Evolutionary conservation across 2,113 vertebrate genomes (phyloP).

Genomic region (zebrafish (Danio rerio)): DNA sequence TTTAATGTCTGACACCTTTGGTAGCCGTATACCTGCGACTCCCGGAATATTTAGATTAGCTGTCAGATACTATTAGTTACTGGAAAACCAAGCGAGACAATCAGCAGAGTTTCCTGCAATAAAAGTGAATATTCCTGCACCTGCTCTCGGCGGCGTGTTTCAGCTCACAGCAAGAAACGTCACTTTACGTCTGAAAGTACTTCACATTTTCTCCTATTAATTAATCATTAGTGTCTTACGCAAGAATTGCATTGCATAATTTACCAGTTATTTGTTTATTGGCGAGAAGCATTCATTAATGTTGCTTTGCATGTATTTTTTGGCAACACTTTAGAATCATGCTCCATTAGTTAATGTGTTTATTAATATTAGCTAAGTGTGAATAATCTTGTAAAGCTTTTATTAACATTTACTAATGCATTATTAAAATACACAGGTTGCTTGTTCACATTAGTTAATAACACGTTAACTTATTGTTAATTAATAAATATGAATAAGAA

Average conservation of each 20-base stretch:
- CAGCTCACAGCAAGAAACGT: not conserved
- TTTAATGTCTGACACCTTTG: not conserved
- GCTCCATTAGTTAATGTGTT: too few relatives aligned
- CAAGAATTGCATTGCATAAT: constrained; percentile 1
- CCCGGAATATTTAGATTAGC: constrained; percentile 23
- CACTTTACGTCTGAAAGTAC: not conserved
- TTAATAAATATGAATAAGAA: too few relatives aligned
- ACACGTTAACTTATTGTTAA: too few relatives aligned
- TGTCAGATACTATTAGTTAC: not conserved
- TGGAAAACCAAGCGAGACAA: not conserved
- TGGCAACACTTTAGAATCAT: too few relatives aligned
- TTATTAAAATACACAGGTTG: too few relatives aligned
- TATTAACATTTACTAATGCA: too few relatives aligned
- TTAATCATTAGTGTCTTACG: not conserved
- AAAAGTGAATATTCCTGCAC: not conserved
- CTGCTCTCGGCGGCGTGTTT: not conserved
- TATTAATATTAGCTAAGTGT: too few relatives aligned
- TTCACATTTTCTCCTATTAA: not conserved
- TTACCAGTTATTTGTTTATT: not conserved
- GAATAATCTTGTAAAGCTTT: too few relatives aligned
- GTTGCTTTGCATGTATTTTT: too few relatives aligned
- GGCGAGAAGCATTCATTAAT: too few relatives aligned
- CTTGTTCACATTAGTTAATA: too few relatives aligned
- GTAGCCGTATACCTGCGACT: not conserved
- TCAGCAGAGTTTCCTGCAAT: not conserved